Evolutionary conservation across 2,113 vertebrate species (phyloP).

Genomic region (Pungitius pungitius): DNA sequence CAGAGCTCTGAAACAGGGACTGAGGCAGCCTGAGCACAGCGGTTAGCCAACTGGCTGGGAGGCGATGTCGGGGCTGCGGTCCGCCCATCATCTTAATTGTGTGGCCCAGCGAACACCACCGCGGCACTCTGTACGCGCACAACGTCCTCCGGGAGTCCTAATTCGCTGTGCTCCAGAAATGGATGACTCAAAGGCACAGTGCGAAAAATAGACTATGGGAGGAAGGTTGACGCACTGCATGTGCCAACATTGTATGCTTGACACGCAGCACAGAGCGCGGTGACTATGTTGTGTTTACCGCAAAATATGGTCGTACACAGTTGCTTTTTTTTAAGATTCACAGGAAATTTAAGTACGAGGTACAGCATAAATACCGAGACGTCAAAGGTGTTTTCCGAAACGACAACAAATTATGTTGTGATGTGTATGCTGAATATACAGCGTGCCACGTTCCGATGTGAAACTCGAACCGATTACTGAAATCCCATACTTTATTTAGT

Average conservation of each 20-base stretch:
- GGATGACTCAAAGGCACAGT: constrained; percentile 78
- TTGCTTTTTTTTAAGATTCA: constrained; percentile 38
- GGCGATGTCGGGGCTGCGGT: constrained; percentile 78
- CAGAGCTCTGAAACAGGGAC: constrained; percentile 2
- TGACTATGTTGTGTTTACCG: constrained; percentile 38
- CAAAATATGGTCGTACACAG: constrained; percentile 36
- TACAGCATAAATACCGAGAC: constrained; percentile 27
- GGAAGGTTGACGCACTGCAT: constrained; percentile 63
- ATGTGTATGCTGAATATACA: neutral
- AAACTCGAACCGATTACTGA: constrained; percentile 22
- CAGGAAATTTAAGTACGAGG: constrained; percentile 17
- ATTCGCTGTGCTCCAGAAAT: constrained; percentile 77
- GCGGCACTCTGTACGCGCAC: constrained; percentile 63
- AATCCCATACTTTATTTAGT: constrained; percentile 42
- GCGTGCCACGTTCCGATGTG: constrained; percentile 13
- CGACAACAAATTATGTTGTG: constrained; percentile 15
- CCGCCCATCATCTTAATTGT: constrained; percentile 87
- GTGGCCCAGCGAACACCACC: constrained; percentile 64
- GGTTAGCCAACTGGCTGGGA: constrained; percentile 62
- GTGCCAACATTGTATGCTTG: constrained; percentile 58
- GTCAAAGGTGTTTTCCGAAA: constrained; percentile 26
- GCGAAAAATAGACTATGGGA: constrained; percentile 78
- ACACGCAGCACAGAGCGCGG: constrained; percentile 47
- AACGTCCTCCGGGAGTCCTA: constrained; percentile 76
- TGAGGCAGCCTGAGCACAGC: constrained; percentile 46